These are phyloP conservation scores for Gyrodactylus salaris DNA, from an alignment of 1,140 invertebrate species.

Conservation along the genomic window DNA sequence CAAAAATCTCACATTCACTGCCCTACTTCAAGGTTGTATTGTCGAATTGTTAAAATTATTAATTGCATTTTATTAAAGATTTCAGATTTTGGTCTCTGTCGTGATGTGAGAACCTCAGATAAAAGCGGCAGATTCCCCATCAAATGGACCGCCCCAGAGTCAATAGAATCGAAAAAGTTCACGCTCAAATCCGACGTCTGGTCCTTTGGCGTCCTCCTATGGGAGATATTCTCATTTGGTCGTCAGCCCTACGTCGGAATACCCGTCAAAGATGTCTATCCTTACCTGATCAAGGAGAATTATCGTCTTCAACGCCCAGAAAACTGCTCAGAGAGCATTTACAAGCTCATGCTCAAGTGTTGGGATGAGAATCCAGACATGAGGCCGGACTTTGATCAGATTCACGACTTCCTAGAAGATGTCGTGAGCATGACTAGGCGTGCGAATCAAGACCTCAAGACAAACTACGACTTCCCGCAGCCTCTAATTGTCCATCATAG, in stretches of 20 bases:
- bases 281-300: neutral
- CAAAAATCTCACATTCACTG: too few species aligned
- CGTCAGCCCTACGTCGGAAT: slow-evolving; percentile 88
- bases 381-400: slow-evolving; percentile 3
- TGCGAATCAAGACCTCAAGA: too few species aligned
- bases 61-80: too few species aligned
- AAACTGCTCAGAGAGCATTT: neutral
- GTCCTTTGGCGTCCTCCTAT: slow-evolving; percentile 92
- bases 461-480: too few species aligned
- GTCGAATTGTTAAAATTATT: too few species aligned
- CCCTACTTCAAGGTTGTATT: too few species aligned
- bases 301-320: neutral
- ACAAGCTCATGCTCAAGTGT: neutral
- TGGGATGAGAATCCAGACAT: neutral
- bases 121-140: slow-evolving; percentile 86
- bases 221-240: slow-evolving; percentile 97
- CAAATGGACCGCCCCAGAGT: slow-evolving; percentile 91
- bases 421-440: too few species aligned
- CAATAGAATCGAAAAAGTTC: slow-evolving; percentile 87
- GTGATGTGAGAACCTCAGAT: slow-evolving; percentile 43
- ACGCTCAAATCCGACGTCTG: slow-evolving; percentile 90
- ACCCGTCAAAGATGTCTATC: neutral
- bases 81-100: slow-evolving; percentile 81
- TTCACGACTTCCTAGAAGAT: too few species aligned
- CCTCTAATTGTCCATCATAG: too few species aligned